These are phyloP conservation scores for Macrobrachium nipponense DNA, from an alignment of 1,140 invertebrate species.

Conservation along the genomic window DNA sequence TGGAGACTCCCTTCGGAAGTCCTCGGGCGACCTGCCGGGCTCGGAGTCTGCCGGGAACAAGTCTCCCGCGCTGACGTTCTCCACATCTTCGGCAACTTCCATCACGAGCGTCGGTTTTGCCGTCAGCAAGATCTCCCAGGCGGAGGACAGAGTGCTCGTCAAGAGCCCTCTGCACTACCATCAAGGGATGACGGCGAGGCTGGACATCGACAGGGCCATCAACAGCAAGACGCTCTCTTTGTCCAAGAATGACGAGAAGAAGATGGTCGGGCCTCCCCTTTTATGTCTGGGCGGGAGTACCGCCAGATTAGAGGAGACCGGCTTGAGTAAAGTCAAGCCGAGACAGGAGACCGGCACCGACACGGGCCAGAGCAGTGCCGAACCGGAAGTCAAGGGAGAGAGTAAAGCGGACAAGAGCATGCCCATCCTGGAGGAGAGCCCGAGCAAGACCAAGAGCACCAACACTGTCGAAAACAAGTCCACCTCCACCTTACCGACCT, in stretches of 20 bases:
- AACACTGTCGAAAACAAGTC: slow-evolving; percentile 28
- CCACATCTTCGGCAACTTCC: slow-evolving; percentile 28
- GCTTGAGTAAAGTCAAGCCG: not conserved
- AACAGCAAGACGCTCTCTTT: no score
- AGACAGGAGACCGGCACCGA: not conserved
- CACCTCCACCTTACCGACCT: not conserved
- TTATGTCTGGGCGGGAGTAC: no score
- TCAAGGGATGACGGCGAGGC: no score
- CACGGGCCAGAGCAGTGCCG: not conserved
- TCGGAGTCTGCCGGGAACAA: slow-evolving; percentile 19
- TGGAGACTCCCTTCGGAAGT: not conserved
- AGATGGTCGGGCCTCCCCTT: no score
- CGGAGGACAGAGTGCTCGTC: no score
- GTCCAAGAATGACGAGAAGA: no score
- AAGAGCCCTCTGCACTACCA: slow-evolving; percentile 1
- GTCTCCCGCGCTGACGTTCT: slow-evolving; percentile 29
- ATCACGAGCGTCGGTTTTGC: slow-evolving; percentile 50
- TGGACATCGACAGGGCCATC: no score
- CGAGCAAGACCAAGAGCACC: slow-evolving; percentile 1
- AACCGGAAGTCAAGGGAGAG: no score
- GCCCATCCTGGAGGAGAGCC: slow-evolving; percentile 21
- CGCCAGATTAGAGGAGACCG: not conserved
- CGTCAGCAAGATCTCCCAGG: slow-evolving; percentile 36
- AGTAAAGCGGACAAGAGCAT: slow-evolving; percentile 9
- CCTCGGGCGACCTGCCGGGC: not conserved